Evolutionary conservation across 1,140 invertebrate species (phyloP).

Genomic region (Cryptotermes secundus): DNA sequence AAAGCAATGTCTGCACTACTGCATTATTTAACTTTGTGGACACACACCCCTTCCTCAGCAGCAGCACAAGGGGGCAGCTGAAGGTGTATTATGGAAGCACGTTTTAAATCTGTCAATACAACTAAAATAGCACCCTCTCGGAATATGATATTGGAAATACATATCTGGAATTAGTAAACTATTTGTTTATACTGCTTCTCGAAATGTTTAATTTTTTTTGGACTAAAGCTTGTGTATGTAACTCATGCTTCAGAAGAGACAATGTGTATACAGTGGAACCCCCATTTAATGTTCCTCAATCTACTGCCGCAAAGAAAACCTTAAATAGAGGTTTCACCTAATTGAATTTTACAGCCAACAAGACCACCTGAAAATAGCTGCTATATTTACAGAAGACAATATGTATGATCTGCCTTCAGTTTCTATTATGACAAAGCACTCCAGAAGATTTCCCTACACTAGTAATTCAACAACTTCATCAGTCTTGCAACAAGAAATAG

Average conservation of each 20-base stretch:
- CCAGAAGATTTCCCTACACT: too few relatives aligned
- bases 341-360: too few relatives aligned
- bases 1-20: neutral
- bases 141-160: neutral
- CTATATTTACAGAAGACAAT: too few relatives aligned
- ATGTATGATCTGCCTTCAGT: too few relatives aligned
- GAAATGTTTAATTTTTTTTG: neutral
- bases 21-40: neutral
- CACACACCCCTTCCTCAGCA: neutral
- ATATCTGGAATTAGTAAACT: neutral
- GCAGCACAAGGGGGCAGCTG: neutral
- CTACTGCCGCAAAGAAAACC: too few relatives aligned
- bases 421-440: too few relatives aligned
- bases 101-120: neutral
- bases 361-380: too few relatives aligned
- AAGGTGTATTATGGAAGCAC: neutral
- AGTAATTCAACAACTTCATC: too few relatives aligned
- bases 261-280: too few relatives aligned
- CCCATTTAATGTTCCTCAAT: too few relatives aligned
- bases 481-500: too few relatives aligned
- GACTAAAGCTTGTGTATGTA: neutral
- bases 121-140: neutral
- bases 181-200: neutral
- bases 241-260: neutral
- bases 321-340: too few relatives aligned